phyloP scores from a whole-genome alignment of 2,888 invertebrate species.

The Mesochorus sp. region DNA sequence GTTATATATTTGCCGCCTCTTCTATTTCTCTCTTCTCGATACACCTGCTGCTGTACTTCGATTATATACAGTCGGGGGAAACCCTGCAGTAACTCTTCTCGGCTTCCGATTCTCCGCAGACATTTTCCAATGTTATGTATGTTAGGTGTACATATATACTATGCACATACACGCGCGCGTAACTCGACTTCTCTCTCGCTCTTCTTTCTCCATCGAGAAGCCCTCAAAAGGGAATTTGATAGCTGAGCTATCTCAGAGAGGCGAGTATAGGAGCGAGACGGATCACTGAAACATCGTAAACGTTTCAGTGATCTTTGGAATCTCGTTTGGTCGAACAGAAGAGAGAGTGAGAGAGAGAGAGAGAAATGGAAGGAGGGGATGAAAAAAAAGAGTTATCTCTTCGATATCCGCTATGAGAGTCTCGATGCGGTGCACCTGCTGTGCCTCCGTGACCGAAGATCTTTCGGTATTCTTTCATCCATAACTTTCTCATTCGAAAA shows the following conservation, averaged over 20 bases:
- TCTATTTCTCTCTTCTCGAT: conserved; percentile 10
- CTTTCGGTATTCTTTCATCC: conserved; percentile 14
- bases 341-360: background rate
- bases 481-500: conserved; percentile 45
- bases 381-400: conserved; percentile 2
- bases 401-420: conserved; percentile 2
- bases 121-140: conserved; percentile 20
- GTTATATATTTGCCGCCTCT: too few relatives aligned
- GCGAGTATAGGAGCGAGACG: conserved; percentile 1
- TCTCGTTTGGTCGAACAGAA: conserved; percentile 53
- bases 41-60: conserved; percentile 32
- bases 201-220: conserved; percentile 14
- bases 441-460: background rate
- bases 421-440: conserved; percentile 34
- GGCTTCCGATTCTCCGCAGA: conserved; percentile 40
- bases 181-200: background rate
- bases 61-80: conserved; percentile 8
- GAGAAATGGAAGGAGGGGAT: background rate
- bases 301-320: conserved; percentile 61
- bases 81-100: conserved; percentile 56
- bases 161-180: background rate
- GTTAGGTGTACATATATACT: background rate
- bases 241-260: conserved; percentile 38
- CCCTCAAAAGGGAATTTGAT: conserved; percentile 60
- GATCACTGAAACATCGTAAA: conserved; percentile 49